Conservation (phyloP, 2,797 vertebrate genomes). For the Nothura maculosa region DNA sequence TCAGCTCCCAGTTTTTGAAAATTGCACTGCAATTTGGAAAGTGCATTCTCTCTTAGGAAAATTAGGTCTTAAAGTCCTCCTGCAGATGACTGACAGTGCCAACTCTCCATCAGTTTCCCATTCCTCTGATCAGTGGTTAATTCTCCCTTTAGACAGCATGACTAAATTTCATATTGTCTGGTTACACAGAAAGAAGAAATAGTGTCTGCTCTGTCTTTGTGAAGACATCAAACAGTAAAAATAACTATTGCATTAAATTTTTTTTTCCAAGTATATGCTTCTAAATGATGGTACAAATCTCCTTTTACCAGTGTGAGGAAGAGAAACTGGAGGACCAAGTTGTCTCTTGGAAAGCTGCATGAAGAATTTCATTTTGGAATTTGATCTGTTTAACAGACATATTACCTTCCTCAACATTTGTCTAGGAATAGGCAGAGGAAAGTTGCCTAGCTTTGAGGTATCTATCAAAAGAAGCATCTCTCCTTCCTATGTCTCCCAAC, state of each 20-base stretch:
- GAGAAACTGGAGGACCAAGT: not conserved
- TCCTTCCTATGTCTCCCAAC: not conserved
- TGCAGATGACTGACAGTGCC: conserved; percentile 68
- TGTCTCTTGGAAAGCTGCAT: not conserved
- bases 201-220: conserved; percentile 22
- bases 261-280: not conserved
- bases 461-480: not conserved
- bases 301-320: not conserved
- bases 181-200: conserved; percentile 37
- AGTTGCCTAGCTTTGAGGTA: not conserved
- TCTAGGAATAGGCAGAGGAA: not conserved
- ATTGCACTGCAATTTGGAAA: conserved; percentile 78
- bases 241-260: not conserved
- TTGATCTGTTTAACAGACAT: not conserved
- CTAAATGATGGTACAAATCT: not conserved
- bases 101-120: conserved; percentile 68
- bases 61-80: conserved; percentile 76
- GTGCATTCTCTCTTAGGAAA: conserved; percentile 74
- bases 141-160: conserved; percentile 64
- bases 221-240: not conserved
- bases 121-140: conserved; percentile 69
- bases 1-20: conserved; percentile 76
- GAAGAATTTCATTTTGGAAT: not conserved
- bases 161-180: conserved; percentile 65
- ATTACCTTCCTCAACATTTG: not conserved